Evolutionary conservation across 1,140 invertebrate genomes (phyloP), one percentile per base, ranked within the genome.

Genomic region (Drosophila pallidifrons): DNA sequence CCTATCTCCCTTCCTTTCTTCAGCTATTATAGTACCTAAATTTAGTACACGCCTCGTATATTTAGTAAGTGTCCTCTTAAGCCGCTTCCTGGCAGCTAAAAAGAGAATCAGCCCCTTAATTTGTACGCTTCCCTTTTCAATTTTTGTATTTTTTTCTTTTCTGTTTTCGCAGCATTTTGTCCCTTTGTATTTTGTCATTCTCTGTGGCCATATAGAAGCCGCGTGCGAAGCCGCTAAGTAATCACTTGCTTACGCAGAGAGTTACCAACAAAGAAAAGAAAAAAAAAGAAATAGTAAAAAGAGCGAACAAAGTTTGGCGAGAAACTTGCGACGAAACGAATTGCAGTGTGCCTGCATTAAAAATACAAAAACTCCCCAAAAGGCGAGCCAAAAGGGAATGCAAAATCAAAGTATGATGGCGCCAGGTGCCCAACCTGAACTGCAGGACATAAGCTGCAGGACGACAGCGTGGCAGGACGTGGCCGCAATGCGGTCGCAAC

Each of bases 401-500:
- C 85, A 72, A 88, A 88, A 88, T 88, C 85, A 88, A 88, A 88
- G 81, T 73, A 67, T 72, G 81, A 89, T 78, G 74, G 55, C 61
- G 69, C 10, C 28, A 46, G 58, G 41, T 61, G 72, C 61, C 68
- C 68, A 47, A 47, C 55, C 30, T 58, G 32, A 20, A 13, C 41
- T 15, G 32, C 30, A 25, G 47, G 10, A 41, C 69, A 57, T 28
- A 54, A 60, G 72, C 58, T 75, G 77, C 60, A 68, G 79, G 58
- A 57, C 46, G 5, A 4, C 13, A 16, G 16, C 4, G 11, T 8
- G 32, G 32, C 32, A 35, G 32, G 7, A 38, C 8, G 20, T 65
- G 79, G 72, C 82, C 83, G 79, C 83, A 86, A 70, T 86, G 85
- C 85, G 80, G 67, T 77, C 76, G 73, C 72, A 79, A 74, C 77